Percentiles rank a stretch among this genome's conserved stretches.
Evolutionary conservation across 2,113 vertebrate genomes (phyloP).

Genomic region (Bos javanicus): DNA sequence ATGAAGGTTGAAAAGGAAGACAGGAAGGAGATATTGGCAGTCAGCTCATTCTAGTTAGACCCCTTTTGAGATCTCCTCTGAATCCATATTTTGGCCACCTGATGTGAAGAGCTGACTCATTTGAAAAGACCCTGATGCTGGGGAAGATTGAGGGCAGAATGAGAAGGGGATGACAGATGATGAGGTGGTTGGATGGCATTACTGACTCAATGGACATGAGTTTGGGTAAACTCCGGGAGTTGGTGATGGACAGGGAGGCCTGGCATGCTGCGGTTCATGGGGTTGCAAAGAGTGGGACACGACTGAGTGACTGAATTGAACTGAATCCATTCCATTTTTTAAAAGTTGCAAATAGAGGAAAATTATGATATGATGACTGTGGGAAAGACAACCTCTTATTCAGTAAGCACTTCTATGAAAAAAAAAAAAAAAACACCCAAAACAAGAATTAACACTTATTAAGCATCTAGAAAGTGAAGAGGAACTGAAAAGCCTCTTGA

Average conservation of each 20-base stretch:
- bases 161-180: background rate
- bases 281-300: rapidly evolving
- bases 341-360: background rate
- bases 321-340: background rate
- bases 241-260: background rate
- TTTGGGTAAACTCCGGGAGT: background rate
- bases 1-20: background rate
- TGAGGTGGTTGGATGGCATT: background rate
- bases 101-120: background rate
- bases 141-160: background rate
- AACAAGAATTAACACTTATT: slow-evolving; percentile 11
- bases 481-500: too few relatives aligned
- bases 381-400: background rate
- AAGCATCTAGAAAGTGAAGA: background rate
- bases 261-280: background rate
- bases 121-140: background rate
- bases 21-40: background rate
- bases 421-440: background rate
- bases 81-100: background rate
- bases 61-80: background rate
- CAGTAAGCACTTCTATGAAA: background rate
- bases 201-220: background rate
- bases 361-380: background rate
- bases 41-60: background rate
- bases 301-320: background rate